Evolutionary conservation across 2,113 vertebrate species (phyloP), one percentile per base, ranked within the genome.

Genomic region (Bettongia penicillata): DNA sequence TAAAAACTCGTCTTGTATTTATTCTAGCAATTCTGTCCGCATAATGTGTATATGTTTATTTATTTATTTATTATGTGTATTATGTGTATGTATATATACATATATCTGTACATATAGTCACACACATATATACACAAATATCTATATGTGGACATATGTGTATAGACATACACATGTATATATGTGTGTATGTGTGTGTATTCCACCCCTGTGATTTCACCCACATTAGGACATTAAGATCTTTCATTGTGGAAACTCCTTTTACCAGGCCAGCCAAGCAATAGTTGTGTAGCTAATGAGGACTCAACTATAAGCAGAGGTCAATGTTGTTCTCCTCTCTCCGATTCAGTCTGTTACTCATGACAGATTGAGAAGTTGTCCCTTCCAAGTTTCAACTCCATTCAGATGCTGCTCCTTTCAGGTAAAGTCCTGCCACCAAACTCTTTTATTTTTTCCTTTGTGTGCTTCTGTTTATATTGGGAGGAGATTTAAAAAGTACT

Each of bases 1-100:
- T 7, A 48, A 3, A 51, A 91, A 55, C 94, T 90, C 94, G 53
- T 93, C 96, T 93, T 91, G 91, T 93, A 37, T 43, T 3, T 53
- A 55, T 90, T 89, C 57, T 53, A 0, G 26, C 24, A 51, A 53
- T 51, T n/a, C 91, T 25, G 28, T 53, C 90, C 48, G 37, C 6
- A 12, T 68, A 37, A 9, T 68, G 11, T 68, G 4, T n/a, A 31
- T 37, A 68, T 37, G 16, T 68, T n/a, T 68, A 37, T 68, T 68
- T 68, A 31, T 61, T 61, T 61, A 28, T 61, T 3, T 61, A 28
- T 11, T 12, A 61, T 31, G 14, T 26, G 7, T 31, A 61, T 61
- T 31, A 12, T 61, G 57, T 61, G 9, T 37, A 11, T 61, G 2
- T 61, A 84, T 84, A 1, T 3, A 48, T 61, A 57, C 89, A 2